phyloP scores from a whole-genome alignment of 2,888 invertebrate species.

The Cataglyphis albicans region DNA sequence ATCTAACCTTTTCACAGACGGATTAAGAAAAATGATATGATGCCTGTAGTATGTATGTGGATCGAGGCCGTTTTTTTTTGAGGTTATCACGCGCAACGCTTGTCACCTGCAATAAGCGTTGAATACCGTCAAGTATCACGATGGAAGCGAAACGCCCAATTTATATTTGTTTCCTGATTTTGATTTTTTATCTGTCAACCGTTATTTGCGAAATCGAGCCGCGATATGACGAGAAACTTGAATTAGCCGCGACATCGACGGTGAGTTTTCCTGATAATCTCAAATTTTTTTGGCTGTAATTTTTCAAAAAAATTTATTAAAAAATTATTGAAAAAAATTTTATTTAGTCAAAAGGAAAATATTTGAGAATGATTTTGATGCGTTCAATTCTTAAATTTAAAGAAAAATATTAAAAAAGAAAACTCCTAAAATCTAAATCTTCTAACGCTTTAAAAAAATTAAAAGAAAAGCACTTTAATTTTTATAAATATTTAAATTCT shows the following conservation, averaged over 20 bases:
- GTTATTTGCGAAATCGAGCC: slow-evolving; percentile 59
- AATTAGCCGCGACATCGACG: slow-evolving; percentile 62
- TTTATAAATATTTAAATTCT: neutral
- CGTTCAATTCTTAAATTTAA: neutral
- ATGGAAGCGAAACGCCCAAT: slow-evolving; percentile 27
- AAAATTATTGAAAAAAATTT: neutral
- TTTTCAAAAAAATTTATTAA: neutral
- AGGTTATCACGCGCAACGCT: slow-evolving; percentile 40
- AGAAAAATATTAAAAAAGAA: neutral
- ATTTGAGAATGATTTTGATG: neutral
- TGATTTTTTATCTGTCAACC: neutral
- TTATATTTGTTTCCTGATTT: neutral
- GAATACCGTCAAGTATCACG: neutral
- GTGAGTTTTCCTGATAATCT: slow-evolving; percentile 50
- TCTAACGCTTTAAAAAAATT: neutral
- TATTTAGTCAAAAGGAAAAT: neutral
- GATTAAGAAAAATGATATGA: neutral
- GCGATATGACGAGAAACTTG: slow-evolving; percentile 63
- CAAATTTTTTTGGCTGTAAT: neutral
- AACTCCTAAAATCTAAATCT: neutral
- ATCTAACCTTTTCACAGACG: neutral
- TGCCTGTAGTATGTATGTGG: neutral
- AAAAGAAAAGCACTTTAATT: neutral
- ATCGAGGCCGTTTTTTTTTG: slow-evolving; percentile 26
- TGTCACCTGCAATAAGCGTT: neutral